phyloP scores from a whole-genome alignment of 2,113 vertebrate species.

The Tragelaphus strepsiceros region DNA sequence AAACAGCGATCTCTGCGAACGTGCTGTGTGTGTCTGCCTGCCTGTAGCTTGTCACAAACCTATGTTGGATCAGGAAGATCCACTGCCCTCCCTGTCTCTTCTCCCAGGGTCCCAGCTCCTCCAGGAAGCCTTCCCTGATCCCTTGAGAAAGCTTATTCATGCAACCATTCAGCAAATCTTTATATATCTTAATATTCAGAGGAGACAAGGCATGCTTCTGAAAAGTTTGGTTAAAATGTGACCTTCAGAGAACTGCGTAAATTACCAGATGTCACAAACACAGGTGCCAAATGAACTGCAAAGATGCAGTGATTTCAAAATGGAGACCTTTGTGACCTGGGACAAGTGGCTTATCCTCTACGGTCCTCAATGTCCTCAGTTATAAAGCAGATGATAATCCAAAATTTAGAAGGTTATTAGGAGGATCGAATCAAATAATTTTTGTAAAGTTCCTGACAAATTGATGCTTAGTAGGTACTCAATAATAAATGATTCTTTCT shows the following conservation, averaged over 20 bases:
- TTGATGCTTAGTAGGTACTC: neutral
- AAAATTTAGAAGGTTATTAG: neutral
- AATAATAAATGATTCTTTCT: neutral
- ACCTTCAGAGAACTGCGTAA: neutral
- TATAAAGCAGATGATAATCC: neutral
- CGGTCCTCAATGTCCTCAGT: neutral
- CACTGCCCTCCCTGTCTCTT: neutral
- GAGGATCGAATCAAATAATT: neutral
- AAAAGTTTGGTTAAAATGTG: neutral
- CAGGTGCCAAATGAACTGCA: neutral
- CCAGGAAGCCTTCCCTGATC: conserved; percentile 2
- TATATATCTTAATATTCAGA: neutral
- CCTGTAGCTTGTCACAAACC: neutral
- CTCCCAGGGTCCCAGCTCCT: neutral
- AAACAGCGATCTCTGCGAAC: neutral
- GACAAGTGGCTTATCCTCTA: neutral
- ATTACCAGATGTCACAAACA: neutral
- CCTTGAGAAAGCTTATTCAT: neutral
- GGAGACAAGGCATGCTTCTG: neutral
- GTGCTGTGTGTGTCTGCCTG: neutral
- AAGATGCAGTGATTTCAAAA: neutral
- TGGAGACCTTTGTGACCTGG: neutral
- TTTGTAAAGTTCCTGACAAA: neutral
- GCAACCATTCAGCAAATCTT: neutral
- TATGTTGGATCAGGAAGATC: neutral